Evolutionary conservation across 2,113 vertebrate genomes (phyloP).

Genomic region (Mesitornis unicolor): DNA sequence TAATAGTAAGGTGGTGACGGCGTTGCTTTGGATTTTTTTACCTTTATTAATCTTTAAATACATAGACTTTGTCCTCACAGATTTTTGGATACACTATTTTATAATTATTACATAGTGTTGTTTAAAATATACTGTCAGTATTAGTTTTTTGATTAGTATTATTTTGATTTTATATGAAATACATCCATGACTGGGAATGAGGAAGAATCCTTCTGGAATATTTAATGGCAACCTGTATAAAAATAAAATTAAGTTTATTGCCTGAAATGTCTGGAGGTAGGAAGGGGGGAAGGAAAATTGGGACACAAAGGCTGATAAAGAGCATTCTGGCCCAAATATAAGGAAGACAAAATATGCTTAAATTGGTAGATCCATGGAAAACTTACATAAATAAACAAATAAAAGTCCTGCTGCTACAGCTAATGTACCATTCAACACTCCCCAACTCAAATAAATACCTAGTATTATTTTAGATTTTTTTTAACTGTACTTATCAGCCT

Average conservation of each 20-base stretch:
- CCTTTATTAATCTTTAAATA: background rate
- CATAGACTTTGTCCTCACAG: background rate
- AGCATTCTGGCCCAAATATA: background rate
- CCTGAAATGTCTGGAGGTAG: background rate
- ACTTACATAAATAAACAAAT: background rate
- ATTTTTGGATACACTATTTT: background rate
- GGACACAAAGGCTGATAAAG: background rate
- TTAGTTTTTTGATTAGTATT: background rate
- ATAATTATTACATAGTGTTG: background rate
- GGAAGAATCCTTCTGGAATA: background rate
- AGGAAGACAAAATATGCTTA: background rate
- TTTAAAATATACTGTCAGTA: background rate
- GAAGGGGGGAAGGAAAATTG: background rate
- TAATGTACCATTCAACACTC: background rate
- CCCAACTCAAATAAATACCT: background rate
- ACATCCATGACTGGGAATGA: background rate
- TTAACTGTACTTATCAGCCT: background rate
- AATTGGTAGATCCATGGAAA: background rate
- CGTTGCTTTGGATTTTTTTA: background rate
- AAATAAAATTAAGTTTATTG: background rate
- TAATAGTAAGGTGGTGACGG: fast-evolving
- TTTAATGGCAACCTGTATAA: background rate
- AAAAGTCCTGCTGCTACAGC: background rate
- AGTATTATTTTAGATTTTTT: background rate
- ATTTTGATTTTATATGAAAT: background rate